Evolutionary conservation across 2,888 invertebrate genomes (phyloP).

Genomic region (Ectemnius lituratus): DNA sequence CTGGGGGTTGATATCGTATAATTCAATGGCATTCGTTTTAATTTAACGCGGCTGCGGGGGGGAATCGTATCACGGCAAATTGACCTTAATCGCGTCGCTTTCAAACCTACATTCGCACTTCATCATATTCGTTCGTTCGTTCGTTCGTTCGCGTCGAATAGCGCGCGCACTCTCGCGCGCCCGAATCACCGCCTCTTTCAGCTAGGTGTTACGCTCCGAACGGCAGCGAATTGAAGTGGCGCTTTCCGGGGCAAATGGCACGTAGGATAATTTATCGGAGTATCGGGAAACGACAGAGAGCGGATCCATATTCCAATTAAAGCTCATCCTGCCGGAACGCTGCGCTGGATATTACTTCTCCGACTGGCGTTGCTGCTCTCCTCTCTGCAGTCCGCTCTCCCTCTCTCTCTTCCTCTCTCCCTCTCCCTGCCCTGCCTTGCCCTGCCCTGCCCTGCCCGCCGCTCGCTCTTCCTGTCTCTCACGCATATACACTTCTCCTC

Average conservation of each 20-base stretch:
- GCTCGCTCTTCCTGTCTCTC: conserved; percentile 32
- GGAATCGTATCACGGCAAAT: conserved; percentile 51
- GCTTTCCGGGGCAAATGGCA: conserved; percentile 74
- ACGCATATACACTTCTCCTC: too few species aligned
- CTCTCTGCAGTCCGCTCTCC: conserved; percentile 10
- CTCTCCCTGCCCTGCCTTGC: conserved; percentile 20
- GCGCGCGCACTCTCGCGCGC: conserved; percentile 29
- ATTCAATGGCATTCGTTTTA: conserved; percentile 33
- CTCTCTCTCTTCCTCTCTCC: conserved; percentile 23
- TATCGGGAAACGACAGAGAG: conserved; percentile 75
- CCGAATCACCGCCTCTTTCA: conserved; percentile 47
- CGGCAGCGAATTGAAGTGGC: conserved; percentile 60
- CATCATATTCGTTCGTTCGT: conserved; percentile 34
- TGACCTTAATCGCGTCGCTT: conserved; percentile 51
- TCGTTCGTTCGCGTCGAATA: conserved; percentile 29
- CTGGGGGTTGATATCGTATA: conserved; percentile 12
- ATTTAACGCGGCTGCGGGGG: conserved; percentile 29
- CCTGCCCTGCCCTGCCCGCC: conserved; percentile 26
- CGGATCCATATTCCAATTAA: conserved; percentile 77
- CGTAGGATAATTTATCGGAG: conserved; percentile 75
- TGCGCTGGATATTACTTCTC: conserved; percentile 67
- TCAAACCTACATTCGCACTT: conserved; percentile 10
- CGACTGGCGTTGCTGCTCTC: conserved; percentile 54
- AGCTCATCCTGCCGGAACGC: conserved; percentile 76
- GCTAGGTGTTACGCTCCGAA: conserved; percentile 58